These are phyloP conservation scores for Parauchenoglanis punctatus DNA, from an alignment of 2,797 vertebrate species.

Conservation along the genomic window DNA sequence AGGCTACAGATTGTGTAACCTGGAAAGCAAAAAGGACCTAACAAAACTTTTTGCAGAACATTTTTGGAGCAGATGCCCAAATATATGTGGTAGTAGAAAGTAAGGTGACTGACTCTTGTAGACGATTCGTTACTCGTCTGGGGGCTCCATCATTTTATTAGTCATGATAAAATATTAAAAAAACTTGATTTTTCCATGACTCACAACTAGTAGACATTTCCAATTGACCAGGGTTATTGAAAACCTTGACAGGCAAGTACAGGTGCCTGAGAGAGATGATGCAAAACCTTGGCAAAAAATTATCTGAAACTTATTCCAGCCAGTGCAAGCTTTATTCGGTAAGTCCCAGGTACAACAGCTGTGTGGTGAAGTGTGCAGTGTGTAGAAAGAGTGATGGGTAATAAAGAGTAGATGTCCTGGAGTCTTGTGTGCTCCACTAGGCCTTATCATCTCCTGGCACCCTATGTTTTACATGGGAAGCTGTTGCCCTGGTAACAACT, in stretches of 20 bases:
- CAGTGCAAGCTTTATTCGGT: not conserved
- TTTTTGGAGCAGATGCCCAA: not conserved
- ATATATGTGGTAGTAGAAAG: not conserved
- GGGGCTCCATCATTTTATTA: not conserved
- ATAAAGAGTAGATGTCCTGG: slow-evolving; percentile 35
- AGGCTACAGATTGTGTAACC: not conserved
- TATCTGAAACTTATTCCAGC: slow-evolving; percentile 7
- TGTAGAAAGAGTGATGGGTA: slow-evolving; percentile 18
- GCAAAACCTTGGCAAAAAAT: slow-evolving; percentile 20
- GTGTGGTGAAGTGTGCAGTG: slow-evolving; percentile 9
- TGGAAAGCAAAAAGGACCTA: not conserved
- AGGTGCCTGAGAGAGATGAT: slow-evolving; percentile 12
- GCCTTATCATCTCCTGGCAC: slow-evolving; percentile 37
- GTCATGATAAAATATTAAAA: not conserved
- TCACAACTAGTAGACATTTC: not conserved
- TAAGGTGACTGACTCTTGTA: not conserved
- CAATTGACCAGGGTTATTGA: not conserved
- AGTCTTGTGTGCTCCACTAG: slow-evolving; percentile 20
- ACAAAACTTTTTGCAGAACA: not conserved
- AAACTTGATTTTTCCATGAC: not conserved
- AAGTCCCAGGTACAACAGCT: slow-evolving; percentile 8
- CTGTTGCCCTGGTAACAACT: slow-evolving; percentile 55
- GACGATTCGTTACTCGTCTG: not conserved
- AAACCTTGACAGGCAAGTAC: not conserved
- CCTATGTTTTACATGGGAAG: slow-evolving; percentile 47